These are phyloP conservation scores for Ascaphus truei DNA, from an alignment of 2,113 vertebrate genomes.

Conservation along the genomic window DNA sequence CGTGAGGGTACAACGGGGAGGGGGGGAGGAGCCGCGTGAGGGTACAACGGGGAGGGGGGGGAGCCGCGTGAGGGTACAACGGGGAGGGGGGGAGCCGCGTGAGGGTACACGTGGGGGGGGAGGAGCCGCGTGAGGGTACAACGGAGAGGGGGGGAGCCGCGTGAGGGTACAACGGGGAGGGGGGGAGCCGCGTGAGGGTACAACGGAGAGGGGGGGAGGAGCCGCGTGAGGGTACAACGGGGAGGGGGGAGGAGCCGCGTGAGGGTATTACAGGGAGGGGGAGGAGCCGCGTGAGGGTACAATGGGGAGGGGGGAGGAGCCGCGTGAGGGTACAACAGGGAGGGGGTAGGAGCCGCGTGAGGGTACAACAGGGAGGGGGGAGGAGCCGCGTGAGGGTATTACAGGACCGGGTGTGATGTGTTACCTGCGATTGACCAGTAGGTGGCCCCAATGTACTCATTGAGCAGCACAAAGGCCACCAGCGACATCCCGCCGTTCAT, in stretches of 20 bases:
- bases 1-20: too few species aligned
- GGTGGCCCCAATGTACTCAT: slow-evolving; percentile 71
- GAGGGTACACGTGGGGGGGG: not conserved
- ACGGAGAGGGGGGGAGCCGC: not conserved
- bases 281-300: not conserved
- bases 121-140: not conserved
- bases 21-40: too few species aligned
- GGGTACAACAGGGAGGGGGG: not conserved
- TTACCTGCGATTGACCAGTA: slow-evolving; percentile 78
- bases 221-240: too few species aligned
- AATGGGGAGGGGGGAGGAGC: not conserved
- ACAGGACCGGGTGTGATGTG: not conserved
- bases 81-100: not conserved
- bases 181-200: not conserved
- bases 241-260: too few species aligned
- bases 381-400: too few species aligned
- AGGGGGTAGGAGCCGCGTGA: not conserved
- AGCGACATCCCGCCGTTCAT: slow-evolving; percentile 79
- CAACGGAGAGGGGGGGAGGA: too few species aligned
- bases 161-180: not conserved
- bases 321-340: not conserved
- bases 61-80: not conserved
- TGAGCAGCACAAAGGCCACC: slow-evolving; percentile 74
- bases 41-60: not conserved
- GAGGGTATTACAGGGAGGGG: not conserved